Evolutionary conservation across 2,797 vertebrate species (phyloP), one percentile per base, ranked within the genome.

Genomic region (Arrhamphus sclerolepis): DNA sequence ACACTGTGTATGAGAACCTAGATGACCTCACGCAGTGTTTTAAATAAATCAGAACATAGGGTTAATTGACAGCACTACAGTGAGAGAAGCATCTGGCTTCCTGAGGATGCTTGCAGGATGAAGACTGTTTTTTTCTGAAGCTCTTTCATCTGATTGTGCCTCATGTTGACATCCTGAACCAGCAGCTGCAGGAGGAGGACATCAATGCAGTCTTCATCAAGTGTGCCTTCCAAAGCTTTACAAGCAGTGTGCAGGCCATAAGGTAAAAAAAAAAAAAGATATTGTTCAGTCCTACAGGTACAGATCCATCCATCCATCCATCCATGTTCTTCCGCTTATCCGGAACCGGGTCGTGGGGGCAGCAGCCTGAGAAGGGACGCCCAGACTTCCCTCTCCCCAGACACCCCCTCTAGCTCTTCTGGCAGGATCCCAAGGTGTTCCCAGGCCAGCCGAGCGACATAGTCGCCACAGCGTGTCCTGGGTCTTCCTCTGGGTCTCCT

Each of bases 11-110:
- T 52, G 48, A 75, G 39, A 48, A 68, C 21, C 48, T 24, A 16
- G 55, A 44, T 11, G 28, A 68, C 55, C 62, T 81, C 39, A 60
- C 51, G 2, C 1, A 59, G 18, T 78, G 62, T 78, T 81, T 78
- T 54, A 40, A 70, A 18, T 2, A 29, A 24, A 75, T 78, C 57
- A 63, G 1, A n/a, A 24, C 50, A 31, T 29, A 1, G 28, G 26
- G 17, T 19, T 21, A n/a, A 26, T 26, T 47, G 46, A 47, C 26
- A 34, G n/a, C 51, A 62, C 73, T 9, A 7, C 28, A 21, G 46
- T 73, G 51, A 80, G 39, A 51, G 61, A 76, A 57, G 61, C 65
- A 38, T 56, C 61, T 50, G 71, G 59, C 7, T 62, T 50, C 7
- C 5, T 28, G 16, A 28, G 24, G 24, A 17, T 39, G 50, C 31